Percentiles rank a stretch among this genome's conserved stretches.
These are phyloP conservation scores for Motacilla tschutschensis DNA, from an alignment of 2,113 vertebrate species.

Conservation along the genomic window DNA sequence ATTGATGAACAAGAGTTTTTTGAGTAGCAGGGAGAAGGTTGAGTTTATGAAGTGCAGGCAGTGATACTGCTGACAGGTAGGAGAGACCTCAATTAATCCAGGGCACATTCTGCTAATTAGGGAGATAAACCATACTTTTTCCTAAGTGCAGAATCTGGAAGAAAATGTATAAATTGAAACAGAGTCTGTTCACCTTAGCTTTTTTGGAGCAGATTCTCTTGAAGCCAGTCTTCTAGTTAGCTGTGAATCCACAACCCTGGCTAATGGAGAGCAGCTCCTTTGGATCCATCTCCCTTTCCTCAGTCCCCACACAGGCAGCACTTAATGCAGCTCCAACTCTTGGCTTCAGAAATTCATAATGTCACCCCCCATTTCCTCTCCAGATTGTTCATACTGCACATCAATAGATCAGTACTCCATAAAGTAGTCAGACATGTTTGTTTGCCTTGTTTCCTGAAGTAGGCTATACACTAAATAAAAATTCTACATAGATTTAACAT, in stretches of 20 bases:
- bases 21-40: not conserved
- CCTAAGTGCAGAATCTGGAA: not conserved
- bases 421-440: not conserved
- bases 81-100: not conserved
- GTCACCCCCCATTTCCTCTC: not conserved
- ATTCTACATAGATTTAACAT: not conserved
- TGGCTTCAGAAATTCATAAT: not conserved
- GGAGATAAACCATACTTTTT: not conserved
- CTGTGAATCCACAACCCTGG: fast-evolving
- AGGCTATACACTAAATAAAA: not conserved
- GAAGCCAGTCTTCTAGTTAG: not conserved
- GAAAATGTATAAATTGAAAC: not conserved
- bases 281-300: not conserved
- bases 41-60: not conserved
- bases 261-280: not conserved
- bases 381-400: not conserved
- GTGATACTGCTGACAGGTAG: not conserved
- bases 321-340: not conserved
- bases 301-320: not conserved
- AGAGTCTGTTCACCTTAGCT: not conserved
- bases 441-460: not conserved
- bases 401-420: not conserved
- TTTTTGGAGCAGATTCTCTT: not conserved
- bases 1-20: not conserved
- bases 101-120: not conserved